These are phyloP conservation scores for Platycnemis pennipes DNA, from an alignment of 2,888 invertebrate species.

Conservation along the genomic window DNA sequence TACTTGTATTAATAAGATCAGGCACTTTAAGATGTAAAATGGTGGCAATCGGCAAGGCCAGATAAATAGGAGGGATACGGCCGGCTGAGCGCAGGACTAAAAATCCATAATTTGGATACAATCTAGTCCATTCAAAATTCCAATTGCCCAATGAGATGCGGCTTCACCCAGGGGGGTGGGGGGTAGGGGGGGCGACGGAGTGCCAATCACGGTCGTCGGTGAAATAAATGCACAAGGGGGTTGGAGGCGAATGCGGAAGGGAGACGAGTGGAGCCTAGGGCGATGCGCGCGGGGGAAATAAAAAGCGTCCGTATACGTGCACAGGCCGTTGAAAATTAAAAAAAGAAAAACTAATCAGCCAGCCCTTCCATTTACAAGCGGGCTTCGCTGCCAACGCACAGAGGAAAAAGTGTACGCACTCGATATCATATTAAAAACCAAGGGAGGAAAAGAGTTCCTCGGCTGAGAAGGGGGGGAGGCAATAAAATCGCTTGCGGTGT, in stretches of 20 bases:
- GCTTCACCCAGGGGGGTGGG: too few species aligned
- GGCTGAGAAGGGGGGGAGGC: not conserved
- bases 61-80: too few species aligned
- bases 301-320: too few species aligned
- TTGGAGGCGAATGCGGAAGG: not conserved
- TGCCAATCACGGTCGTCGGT: not conserved
- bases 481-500: not conserved
- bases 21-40: too few species aligned
- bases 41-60: too few species aligned
- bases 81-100: not conserved
- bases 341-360: not conserved
- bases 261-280: not conserved
- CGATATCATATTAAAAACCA: not conserved
- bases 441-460: not conserved
- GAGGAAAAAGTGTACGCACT: not conserved
- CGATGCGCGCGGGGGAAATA: not conserved
- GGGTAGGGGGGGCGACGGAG: not conserved
- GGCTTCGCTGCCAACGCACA: not conserved
- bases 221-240: not conserved
- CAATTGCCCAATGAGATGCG: not conserved
- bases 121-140: not conserved
- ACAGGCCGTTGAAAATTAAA: not conserved
- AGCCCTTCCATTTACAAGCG: not conserved
- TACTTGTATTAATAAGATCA: too few species aligned
- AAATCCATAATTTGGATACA: not conserved